Conservation (phyloP, 2,888 invertebrate genomes). For the Brenthis ino region DNA sequence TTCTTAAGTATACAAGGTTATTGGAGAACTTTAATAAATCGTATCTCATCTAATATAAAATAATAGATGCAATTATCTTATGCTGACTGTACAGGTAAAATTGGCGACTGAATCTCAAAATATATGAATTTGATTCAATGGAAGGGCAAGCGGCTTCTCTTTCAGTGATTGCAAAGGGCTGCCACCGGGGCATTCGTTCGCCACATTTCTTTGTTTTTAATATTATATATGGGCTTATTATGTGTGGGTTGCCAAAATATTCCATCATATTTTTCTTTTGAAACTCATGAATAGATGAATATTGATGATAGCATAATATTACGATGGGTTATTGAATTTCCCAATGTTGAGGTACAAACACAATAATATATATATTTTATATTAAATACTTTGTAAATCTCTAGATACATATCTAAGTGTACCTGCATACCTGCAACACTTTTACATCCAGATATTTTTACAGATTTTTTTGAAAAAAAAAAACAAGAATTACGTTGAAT, state of each 20-base stretch:
- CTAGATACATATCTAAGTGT: too few relatives aligned
- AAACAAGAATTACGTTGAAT: too few relatives aligned
- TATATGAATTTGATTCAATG: slow-evolving; percentile 83
- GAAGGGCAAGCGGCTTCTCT: slow-evolving; percentile 80
- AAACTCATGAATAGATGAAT: slow-evolving; percentile 38
- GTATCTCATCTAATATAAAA: neutral
- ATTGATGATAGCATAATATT: slow-evolving; percentile 35
- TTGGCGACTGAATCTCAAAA: slow-evolving; percentile 83
- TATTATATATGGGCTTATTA: slow-evolving; percentile 69
- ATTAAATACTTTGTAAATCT: too few relatives aligned
- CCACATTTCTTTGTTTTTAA: slow-evolving; percentile 67
- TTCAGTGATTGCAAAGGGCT: slow-evolving; percentile 78
- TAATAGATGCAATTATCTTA: slow-evolving; percentile 42
- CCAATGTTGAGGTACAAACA: neutral
- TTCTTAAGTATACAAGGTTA: too few relatives aligned
- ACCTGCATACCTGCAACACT: too few relatives aligned
- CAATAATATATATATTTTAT: neutral
- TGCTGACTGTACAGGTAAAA: slow-evolving; percentile 74
- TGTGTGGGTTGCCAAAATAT: slow-evolving; percentile 60
- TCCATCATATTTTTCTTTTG: slow-evolving; percentile 61
- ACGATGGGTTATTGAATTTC: slow-evolving; percentile 12
- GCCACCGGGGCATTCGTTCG: slow-evolving; percentile 72
- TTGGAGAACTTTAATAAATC: too few relatives aligned
- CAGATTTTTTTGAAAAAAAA: too few relatives aligned
- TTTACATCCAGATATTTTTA: too few relatives aligned